phyloP scores from a whole-genome alignment of 1,140 invertebrate genomes.

The Stratiolaelaps scimitus region DNA sequence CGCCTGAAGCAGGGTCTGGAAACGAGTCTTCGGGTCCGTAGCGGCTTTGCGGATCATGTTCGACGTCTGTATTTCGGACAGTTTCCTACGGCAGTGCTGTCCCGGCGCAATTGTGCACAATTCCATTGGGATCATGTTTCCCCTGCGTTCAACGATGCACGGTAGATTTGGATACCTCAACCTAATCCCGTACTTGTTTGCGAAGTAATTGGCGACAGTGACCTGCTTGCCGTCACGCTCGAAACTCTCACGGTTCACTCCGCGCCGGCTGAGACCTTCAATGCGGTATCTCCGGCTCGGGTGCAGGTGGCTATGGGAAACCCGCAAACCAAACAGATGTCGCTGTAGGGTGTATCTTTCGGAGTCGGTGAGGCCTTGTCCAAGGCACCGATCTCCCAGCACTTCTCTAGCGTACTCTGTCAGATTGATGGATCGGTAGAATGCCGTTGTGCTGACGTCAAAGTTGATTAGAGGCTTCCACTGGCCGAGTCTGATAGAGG shows the following conservation, averaged over 20 bases:
- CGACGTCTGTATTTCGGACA: slow-evolving; percentile 32
- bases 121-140: slow-evolving; percentile 39
- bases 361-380: too few species aligned
- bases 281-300: slow-evolving; percentile 34
- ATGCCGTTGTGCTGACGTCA: slow-evolving; percentile 32
- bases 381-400: too few species aligned
- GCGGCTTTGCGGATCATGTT: slow-evolving; percentile 38
- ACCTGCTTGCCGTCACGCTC: slow-evolving; percentile 29
- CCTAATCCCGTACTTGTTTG: slow-evolving; percentile 32
- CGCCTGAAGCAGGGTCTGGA: slow-evolving; percentile 34
- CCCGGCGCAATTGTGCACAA: slow-evolving; percentile 38
- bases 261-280: slow-evolving; percentile 28
- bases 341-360: too few species aligned
- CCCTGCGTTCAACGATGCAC: slow-evolving; percentile 38
- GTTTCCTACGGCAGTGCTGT: slow-evolving; percentile 36
- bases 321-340: too few species aligned
- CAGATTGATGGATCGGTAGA: slow-evolving; percentile 28
- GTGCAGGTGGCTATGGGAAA: too few species aligned
- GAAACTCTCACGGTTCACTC: slow-evolving; percentile 31
- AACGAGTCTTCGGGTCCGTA: slow-evolving; percentile 36
- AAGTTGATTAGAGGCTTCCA: slow-evolving; percentile 34
- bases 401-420: slow-evolving; percentile 29
- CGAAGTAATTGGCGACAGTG: slow-evolving; percentile 39
- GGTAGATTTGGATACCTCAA: slow-evolving; percentile 38
- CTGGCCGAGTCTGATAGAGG: slow-evolving; percentile 32